Evolutionary conservation across 2,888 invertebrate species (phyloP).

Genomic region (Conistra vaccinii): DNA sequence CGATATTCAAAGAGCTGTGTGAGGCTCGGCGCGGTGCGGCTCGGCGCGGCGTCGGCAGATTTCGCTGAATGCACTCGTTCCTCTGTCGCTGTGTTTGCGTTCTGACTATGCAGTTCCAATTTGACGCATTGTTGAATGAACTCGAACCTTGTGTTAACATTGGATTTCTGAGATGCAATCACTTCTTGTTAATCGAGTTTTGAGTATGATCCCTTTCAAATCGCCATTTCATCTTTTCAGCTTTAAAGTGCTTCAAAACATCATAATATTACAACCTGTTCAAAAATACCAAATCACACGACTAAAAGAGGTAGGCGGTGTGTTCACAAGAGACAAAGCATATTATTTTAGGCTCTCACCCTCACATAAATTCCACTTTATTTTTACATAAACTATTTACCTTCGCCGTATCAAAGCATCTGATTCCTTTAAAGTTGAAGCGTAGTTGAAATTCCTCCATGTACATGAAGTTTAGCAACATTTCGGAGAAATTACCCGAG

Average conservation of each 20-base stretch:
- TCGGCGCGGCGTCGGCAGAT: constrained; percentile 43
- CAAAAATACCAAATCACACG: constrained; percentile 24
- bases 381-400: constrained; percentile 67
- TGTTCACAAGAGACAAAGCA: constrained; percentile 52
- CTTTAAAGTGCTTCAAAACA: neutral
- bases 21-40: constrained; percentile 23
- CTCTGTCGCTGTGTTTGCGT: constrained; percentile 75
- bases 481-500: constrained; percentile 82
- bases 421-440: constrained; percentile 81
- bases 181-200: constrained; percentile 40
- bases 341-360: constrained; percentile 54
- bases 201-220: neutral
- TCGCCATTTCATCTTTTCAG: neutral
- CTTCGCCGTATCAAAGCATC: constrained; percentile 82
- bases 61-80: constrained; percentile 73
- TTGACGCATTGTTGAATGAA: constrained; percentile 76
- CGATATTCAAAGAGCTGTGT: constrained; percentile 62
- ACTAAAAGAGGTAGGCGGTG: constrained; percentile 20
- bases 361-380: constrained; percentile 58
- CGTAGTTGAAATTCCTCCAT: constrained; percentile 86
- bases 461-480: constrained; percentile 82
- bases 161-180: constrained; percentile 36
- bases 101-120: constrained; percentile 77
- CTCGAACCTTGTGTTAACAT: constrained; percentile 57
- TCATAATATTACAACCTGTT: neutral